Evolutionary conservation across 1,140 invertebrate species (phyloP).

Genomic region (Plectus sambesii): DNA sequence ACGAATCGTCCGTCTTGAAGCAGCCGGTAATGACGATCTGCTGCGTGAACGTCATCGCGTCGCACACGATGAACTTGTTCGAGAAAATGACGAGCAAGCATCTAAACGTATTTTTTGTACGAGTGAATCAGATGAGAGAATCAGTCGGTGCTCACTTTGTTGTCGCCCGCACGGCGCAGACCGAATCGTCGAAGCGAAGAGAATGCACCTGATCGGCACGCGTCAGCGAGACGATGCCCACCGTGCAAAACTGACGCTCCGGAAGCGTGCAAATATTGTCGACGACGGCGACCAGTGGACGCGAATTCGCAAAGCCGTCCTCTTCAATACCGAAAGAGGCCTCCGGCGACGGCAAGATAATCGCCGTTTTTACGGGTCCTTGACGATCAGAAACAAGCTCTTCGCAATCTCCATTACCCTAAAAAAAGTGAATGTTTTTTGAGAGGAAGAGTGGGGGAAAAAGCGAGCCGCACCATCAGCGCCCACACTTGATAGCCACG

Average conservation of each 20-base stretch:
- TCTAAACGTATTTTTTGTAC: slow-evolving; percentile 34
- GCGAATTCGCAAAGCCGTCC: slow-evolving; percentile 7
- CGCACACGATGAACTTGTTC: slow-evolving; percentile 79
- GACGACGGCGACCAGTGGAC: slow-evolving; percentile 37
- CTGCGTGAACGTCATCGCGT: slow-evolving; percentile 73
- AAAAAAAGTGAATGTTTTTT: slow-evolving; percentile 17
- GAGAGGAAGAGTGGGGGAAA: slow-evolving; percentile 5
- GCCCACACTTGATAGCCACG: slow-evolving; percentile 42
- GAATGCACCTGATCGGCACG: slow-evolving; percentile 69
- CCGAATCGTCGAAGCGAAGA: slow-evolving; percentile 79
- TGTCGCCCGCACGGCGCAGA: slow-evolving; percentile 69
- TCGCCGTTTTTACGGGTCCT: slow-evolving; percentile 44
- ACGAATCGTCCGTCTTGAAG: slow-evolving; percentile 20
- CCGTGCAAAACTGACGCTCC: slow-evolving; percentile 69
- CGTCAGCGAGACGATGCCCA: slow-evolving; percentile 76
- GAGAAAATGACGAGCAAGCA: slow-evolving; percentile 69
- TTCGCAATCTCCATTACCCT: slow-evolving; percentile 49
- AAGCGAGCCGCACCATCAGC: slow-evolving; percentile 21
- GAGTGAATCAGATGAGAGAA: slow-evolving; percentile 7
- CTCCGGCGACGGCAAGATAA: slow-evolving; percentile 9
- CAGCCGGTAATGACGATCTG: slow-evolving; percentile 66
- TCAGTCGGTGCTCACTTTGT: slow-evolving; percentile 49
- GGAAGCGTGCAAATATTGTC: slow-evolving; percentile 38
- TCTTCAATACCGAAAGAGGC: slow-evolving; percentile 19
- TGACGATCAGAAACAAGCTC: slow-evolving; percentile 50